Evolutionary conservation across 2,113 vertebrate genomes (phyloP).

Genomic region (Lepisosteus osseus): DNA sequence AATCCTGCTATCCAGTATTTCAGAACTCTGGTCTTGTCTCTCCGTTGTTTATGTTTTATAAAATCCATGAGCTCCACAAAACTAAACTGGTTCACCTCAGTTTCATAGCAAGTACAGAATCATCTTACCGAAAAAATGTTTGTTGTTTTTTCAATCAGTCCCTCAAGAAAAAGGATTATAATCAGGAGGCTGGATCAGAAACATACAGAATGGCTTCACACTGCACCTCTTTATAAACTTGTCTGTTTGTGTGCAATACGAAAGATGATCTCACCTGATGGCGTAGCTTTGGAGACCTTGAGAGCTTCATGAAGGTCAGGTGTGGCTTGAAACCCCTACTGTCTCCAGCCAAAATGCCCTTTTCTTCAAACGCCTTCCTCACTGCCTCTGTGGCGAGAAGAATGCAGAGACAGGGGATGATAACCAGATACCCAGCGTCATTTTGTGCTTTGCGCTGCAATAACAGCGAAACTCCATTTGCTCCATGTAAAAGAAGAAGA

Average conservation of each 20-base stretch:
- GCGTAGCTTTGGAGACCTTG: slow-evolving; percentile 73
- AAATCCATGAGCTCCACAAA: neutral
- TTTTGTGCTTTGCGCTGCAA: slow-evolving; percentile 29
- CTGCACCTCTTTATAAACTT: slow-evolving; percentile 8
- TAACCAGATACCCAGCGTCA: slow-evolving; percentile 10
- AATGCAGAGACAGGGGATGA: slow-evolving; percentile 34
- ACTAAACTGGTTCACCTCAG: neutral
- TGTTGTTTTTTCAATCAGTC: neutral
- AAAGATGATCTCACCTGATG: slow-evolving; percentile 69
- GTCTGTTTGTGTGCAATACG: neutral
- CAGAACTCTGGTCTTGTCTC: too few species aligned
- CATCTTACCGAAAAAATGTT: neutral
- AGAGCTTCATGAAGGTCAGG: slow-evolving; percentile 95
- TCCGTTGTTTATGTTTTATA: too few species aligned
- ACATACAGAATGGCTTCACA: neutral
- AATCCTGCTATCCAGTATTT: too few species aligned
- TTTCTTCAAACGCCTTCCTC: slow-evolving; percentile 76
- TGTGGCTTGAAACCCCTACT: slow-evolving; percentile 81
- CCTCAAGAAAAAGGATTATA: neutral
- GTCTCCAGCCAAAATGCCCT: slow-evolving; percentile 74
- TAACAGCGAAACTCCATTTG: slow-evolving; percentile 16
- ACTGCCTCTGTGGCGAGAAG: slow-evolving; percentile 66
- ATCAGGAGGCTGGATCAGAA: neutral
- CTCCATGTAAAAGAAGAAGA: slow-evolving; percentile 47
- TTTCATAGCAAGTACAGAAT: neutral